Percentiles rank a stretch among this genome's conserved stretches.
Evolutionary conservation across 2,797 vertebrate species (phyloP).

Genomic region (Oreortyx pictus): DNA sequence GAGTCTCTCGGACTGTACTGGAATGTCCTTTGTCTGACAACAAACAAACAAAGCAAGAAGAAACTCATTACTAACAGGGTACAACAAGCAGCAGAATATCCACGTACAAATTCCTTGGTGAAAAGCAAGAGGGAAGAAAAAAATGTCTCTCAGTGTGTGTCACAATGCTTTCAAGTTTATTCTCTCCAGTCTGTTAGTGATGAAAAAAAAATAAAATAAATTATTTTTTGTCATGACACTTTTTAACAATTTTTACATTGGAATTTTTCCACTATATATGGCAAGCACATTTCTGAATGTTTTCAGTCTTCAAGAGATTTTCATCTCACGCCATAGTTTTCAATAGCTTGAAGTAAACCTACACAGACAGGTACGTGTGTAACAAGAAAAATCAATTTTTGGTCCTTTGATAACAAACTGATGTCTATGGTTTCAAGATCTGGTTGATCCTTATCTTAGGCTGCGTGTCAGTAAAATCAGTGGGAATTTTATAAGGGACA

Average conservation of each 20-base stretch:
- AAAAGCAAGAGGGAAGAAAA: background rate
- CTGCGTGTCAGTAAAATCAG: background rate
- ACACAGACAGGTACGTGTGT: background rate
- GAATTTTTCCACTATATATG: fast-evolving
- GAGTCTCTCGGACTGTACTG: background rate
- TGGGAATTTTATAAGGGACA: background rate
- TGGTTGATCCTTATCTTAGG: background rate
- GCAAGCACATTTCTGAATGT: background rate
- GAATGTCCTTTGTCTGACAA: constrained; percentile 38
- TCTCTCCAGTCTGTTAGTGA: background rate
- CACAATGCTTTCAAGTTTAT: background rate
- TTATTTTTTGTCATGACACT: background rate
- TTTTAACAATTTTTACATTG: background rate
- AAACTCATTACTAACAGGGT: background rate
- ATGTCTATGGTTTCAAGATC: background rate
- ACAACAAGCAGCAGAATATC: background rate
- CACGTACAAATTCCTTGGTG: background rate
- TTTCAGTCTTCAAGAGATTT: background rate
- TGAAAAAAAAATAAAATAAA: background rate
- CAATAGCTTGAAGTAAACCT: background rate
- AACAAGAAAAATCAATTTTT: background rate
- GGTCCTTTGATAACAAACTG: background rate
- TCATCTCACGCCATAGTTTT: background rate
- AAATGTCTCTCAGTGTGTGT: background rate
- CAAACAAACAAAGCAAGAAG: background rate